phyloP scores from a whole-genome alignment of 2,888 invertebrate species.

The Neria commutata region DNA sequence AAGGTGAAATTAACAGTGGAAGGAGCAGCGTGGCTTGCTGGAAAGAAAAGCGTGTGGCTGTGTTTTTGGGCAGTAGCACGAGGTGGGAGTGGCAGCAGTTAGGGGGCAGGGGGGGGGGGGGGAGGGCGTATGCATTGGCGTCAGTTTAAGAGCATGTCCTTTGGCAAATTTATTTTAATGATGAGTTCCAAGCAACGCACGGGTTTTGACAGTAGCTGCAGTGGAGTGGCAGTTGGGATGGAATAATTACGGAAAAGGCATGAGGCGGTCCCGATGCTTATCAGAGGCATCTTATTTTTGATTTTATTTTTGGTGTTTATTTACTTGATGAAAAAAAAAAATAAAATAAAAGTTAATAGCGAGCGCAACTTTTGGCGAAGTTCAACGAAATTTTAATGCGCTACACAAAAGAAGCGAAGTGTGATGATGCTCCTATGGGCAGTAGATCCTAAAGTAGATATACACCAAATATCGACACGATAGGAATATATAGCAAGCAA shows the following conservation, averaged over 20 bases:
- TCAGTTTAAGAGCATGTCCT: constrained; percentile 7
- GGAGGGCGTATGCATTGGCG: constrained; percentile 29
- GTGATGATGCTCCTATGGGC: too few relatives aligned
- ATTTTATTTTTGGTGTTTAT: constrained; percentile 40
- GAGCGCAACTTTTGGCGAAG: too few relatives aligned
- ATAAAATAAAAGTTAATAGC: too few relatives aligned
- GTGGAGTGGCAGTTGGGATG: neutral
- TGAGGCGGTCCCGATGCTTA: constrained; percentile 8
- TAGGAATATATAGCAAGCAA: too few relatives aligned
- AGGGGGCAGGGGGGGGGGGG: constrained; percentile 15
- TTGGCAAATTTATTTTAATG: constrained; percentile 44
- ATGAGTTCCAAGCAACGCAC: constrained; percentile 25
- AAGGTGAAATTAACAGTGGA: neutral
- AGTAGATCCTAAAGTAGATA: too few relatives aligned
- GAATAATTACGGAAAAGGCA: too few relatives aligned
- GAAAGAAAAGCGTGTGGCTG: neutral
- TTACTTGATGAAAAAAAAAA: neutral
- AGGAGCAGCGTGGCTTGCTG: neutral
- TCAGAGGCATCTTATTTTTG: constrained; percentile 18
- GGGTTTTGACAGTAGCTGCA: neutral
- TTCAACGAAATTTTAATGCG: too few relatives aligned
- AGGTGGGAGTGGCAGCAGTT: constrained; percentile 18
- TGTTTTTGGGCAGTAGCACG: constrained; percentile 21
- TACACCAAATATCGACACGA: too few relatives aligned
- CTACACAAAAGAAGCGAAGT: too few relatives aligned